These are phyloP conservation scores for Drosophila grimshawi DNA, from an alignment of 1,140 invertebrate genomes.

Conservation along the genomic window DNA sequence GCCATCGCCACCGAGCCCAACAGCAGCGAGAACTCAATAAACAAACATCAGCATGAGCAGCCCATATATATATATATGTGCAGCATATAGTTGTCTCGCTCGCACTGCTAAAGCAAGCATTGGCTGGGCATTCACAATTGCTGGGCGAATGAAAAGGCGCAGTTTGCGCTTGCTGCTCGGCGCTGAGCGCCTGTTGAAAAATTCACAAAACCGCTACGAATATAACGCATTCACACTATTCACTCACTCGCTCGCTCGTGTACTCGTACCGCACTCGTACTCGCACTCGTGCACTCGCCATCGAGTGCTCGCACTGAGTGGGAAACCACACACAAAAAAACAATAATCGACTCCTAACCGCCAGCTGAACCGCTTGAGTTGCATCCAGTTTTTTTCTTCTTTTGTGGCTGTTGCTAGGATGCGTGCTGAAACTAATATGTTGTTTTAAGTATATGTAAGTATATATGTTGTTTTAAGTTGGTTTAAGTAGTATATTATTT, in stretches of 20 bases:
- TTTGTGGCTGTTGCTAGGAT: neutral
- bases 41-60: constrained; percentile 5
- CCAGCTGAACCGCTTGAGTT: too few relatives aligned
- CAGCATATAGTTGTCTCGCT: constrained; percentile 58
- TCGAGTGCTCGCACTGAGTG: constrained; percentile 18
- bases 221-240: constrained; percentile 83
- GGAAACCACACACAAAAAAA: constrained; percentile 5
- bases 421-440: too few relatives aligned
- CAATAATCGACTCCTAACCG: neutral
- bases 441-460: too few relatives aligned
- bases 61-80: constrained; percentile 13
- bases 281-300: constrained; percentile 24
- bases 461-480: too few relatives aligned
- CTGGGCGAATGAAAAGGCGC: constrained; percentile 21
- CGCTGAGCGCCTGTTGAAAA: constrained; percentile 64
- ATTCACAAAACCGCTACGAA: constrained; percentile 84
- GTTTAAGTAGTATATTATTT: too few relatives aligned
- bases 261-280: constrained; percentile 45
- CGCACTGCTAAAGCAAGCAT: constrained; percentile 4
- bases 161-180: neutral
- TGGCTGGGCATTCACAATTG: constrained; percentile 33
- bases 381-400: neutral
- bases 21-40: constrained; percentile 43
- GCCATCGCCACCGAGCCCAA: neutral
- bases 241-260: constrained; percentile 67